A percentile compares a stretch with the other conserved stretches of the same genome.
Evolutionary conservation across 1,140 invertebrate species (phyloP).

Genomic region (Hestina assimilis): DNA sequence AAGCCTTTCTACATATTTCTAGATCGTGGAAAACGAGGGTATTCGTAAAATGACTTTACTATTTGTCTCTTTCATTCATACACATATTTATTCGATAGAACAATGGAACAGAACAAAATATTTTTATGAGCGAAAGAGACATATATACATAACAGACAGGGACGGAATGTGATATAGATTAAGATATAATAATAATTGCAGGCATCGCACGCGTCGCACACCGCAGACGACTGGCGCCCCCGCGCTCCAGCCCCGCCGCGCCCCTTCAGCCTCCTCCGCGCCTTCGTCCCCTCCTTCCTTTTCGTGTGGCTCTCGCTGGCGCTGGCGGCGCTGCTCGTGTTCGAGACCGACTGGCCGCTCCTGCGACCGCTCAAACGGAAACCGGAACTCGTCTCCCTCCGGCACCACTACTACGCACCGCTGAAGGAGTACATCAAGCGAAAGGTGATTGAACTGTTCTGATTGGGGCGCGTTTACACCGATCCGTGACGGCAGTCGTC

Average conservation of each 20-base stretch:
- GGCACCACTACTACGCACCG: slow-evolving; percentile 90
- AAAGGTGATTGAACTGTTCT: slow-evolving; percentile 74
- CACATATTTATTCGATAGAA: too few species aligned
- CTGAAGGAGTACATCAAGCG: slow-evolving; percentile 86
- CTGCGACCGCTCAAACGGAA: slow-evolving; percentile 84
- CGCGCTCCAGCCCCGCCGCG: slow-evolving; percentile 77
- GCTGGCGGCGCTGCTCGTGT: slow-evolving; percentile 82
- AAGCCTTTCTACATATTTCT: too few species aligned
- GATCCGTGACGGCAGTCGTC: too few species aligned
- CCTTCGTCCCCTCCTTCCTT: slow-evolving; percentile 86
- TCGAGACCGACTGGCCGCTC: slow-evolving; percentile 86
- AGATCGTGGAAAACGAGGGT: too few species aligned
- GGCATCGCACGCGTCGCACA: too few species aligned
- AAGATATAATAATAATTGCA: too few species aligned
- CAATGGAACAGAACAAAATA: too few species aligned
- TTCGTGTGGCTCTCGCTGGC: slow-evolving; percentile 83
- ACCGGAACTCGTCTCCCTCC: slow-evolving; percentile 88
- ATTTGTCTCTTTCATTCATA: too few species aligned
- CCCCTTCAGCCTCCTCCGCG: slow-evolving; percentile 81
- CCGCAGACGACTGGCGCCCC: slow-evolving; percentile 25
- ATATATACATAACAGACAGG: too few species aligned
- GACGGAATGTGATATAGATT: too few species aligned
- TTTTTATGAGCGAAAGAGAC: too few species aligned
- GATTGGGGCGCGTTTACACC: slow-evolving; percentile 42
- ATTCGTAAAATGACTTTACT: too few species aligned